phyloP scores from a whole-genome alignment of 2,113 vertebrate species.

The Forbesichthys papilliferus region DNA sequence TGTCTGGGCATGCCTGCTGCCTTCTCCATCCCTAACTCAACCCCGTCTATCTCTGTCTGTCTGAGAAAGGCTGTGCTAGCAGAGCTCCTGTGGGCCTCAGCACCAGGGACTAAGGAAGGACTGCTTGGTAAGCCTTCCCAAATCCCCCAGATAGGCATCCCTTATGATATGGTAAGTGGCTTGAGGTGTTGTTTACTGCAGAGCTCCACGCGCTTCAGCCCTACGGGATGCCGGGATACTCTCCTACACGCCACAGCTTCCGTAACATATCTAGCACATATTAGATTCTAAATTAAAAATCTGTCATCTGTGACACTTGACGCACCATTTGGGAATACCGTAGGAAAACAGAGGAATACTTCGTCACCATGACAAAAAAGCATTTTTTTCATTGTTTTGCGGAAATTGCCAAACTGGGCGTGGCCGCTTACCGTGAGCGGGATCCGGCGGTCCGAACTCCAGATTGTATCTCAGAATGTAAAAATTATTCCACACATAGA shows the following conservation, averaged over 20 bases:
- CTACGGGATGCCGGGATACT: slow-evolving; percentile 26
- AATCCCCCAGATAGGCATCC: slow-evolving; percentile 69
- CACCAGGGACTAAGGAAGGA: slow-evolving; percentile 56
- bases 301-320: slow-evolving; percentile 67
- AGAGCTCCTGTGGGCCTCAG: slow-evolving; percentile 59
- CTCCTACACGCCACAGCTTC: slow-evolving; percentile 61
- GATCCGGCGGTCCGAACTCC: slow-evolving; percentile 94
- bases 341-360: slow-evolving; percentile 49
- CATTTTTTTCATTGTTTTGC: slow-evolving; percentile 36
- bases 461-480: slow-evolving; percentile 96
- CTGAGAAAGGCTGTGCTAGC: slow-evolving; percentile 47
- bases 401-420: slow-evolving; percentile 14
- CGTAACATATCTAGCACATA: slow-evolving; percentile 42
- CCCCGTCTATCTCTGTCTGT: slow-evolving; percentile 14
- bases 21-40: slow-evolving; percentile 1
- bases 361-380: slow-evolving; percentile 18
- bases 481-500: slow-evolving; percentile 99
- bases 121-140: slow-evolving; percentile 63
- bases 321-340: slow-evolving; percentile 48
- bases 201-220: slow-evolving; percentile 49
- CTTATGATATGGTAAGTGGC: slow-evolving; percentile 73
- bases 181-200: slow-evolving; percentile 75
- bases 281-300: slow-evolving; percentile 77
- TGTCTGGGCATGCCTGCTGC: slow-evolving; percentile 72
- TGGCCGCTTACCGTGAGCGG: slow-evolving; percentile 89